A percentile compares a stretch with the other conserved stretches of the same genome.
These are phyloP conservation scores for Volucella bombylans DNA, from an alignment of 2,888 invertebrate species.

Conservation along the genomic window DNA sequence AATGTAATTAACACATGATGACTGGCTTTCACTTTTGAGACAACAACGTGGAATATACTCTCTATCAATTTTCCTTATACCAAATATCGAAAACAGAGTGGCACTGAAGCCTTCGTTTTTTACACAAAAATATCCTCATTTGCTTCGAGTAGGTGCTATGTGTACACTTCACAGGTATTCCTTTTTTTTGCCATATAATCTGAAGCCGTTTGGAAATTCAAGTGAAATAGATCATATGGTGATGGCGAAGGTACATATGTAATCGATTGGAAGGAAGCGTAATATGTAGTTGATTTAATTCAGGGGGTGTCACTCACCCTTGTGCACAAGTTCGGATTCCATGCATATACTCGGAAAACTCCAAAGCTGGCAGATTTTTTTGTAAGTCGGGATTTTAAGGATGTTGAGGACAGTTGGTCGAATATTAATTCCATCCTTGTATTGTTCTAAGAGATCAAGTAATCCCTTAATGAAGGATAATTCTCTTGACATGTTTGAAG, in stretches of 20 bases:
- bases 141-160: constrained; percentile 1
- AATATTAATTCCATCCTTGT: no score
- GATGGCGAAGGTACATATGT: neutral
- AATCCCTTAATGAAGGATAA: no score
- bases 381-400: no score
- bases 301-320: constrained; percentile 8
- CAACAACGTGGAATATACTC: constrained; percentile 11
- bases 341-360: neutral
- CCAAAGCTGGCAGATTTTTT: constrained; percentile 3
- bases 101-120: no score
- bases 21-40: constrained; percentile 5
- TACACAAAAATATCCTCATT: no score
- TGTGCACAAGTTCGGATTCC: neutral
- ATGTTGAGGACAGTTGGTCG: no score
- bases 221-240: constrained; percentile 37
- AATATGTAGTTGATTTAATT: constrained; percentile 35
- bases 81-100: no score
- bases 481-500: no score
- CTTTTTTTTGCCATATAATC: constrained; percentile 27
- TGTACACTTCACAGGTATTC: neutral
- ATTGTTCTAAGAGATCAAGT: no score
- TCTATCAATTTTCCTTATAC: neutral
- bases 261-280: neutral
- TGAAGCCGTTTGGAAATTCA: constrained; percentile 1
- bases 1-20: constrained; percentile 41